Evolutionary conservation across 2,888 invertebrate genomes (phyloP), one percentile per base, ranked within the genome.

Genomic region (Cerceris rybyensis): DNA sequence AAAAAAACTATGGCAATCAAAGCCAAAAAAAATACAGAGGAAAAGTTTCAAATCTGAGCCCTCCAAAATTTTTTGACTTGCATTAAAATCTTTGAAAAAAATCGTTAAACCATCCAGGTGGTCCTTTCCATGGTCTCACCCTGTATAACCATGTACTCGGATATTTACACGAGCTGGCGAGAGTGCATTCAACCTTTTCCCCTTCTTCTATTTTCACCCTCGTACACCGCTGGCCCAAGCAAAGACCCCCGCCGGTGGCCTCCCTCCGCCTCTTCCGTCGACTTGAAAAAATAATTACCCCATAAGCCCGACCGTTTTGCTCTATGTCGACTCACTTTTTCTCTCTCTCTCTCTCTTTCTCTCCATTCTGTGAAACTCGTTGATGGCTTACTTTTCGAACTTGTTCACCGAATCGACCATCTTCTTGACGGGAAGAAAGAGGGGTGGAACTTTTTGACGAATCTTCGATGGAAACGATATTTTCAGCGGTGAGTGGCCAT

Each of bases 261-360:
- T 54, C 78, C 72, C 76, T 69, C 77, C 78, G 70, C 64, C 79
- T 70, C 70, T 74, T 72, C 73, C 81, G 83, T 59, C 75, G 70
- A 77, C 70, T 84, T 84, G 78, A 85, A 85, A 85, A 85, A 85
- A 85, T 85, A 85, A 85, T 85, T 85, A 83, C 80, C 85, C 76
- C 68, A 78, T 84, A 80, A 80, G 76, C 78, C 69, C 72, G 70
- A 70, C 74, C 77, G 78, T 78, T 84, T 82, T 67, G 80, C 76
- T 68, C 49, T 61, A 57, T 61, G 68, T 65, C 17, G 39, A 50
- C 17, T 50, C 50, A 50, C 49, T 17, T n/a, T 57, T 1, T 28
- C 7, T 39, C 7, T 13, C 59, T 7, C 17, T 7, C 13, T 55
- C 7, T 28, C 28, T 28, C 28, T 28, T 28, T 28, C 28, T 28